Base-by-base conservation (phyloP, 2,888 invertebrate genomes). In the Taphrorychus bicolor region DNA sequence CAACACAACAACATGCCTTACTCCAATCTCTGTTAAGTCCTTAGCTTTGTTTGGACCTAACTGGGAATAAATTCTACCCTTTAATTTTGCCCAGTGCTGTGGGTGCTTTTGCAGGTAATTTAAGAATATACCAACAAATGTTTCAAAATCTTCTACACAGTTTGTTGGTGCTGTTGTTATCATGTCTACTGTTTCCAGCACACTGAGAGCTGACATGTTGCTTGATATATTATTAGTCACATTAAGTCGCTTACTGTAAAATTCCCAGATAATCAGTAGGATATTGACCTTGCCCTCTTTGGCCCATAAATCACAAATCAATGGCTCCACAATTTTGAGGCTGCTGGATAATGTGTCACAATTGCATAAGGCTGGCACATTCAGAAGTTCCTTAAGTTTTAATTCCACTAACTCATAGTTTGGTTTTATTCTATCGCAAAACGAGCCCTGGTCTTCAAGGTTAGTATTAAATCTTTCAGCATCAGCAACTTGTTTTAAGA, bases 11-110 rank as follows among this genome's bases (percentile, higher is more conserved):
- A 82, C 76, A 71, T 79, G 78, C 21, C 72, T 77, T 5, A 81
- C 63, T 11, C 81, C 81, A 42, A 71, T 71, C 45, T 78, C 76
- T 16, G 74, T 76, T 22, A 82, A 75, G 65, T 79, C 78, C 14
- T 76, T 78, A 18, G 81, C 70, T 73, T 81, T 82, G 48, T 79
- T 77, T 5, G 78, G 77, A 2, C 80, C 79, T n/a, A 82, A 72
- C 67, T 80, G 80, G 1, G 81, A 81, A 72, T 80, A 82, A 69
- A 82, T 80, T 57, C 82, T 68, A 1, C 82, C 82, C 66, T 80
- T 79, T 40, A 82, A 75, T 73, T 81, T 81, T 2, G 74, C 75
- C 82, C 82, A 82, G 60, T 82, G 81, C 41, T 70, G 59, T 2
- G 80, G 81, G 72, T 80, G 74, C 41, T 74, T 74, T 22, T 57